Base-by-base conservation (phyloP, 2,113 vertebrate genomes). In the Chloebia gouldiae region DNA sequence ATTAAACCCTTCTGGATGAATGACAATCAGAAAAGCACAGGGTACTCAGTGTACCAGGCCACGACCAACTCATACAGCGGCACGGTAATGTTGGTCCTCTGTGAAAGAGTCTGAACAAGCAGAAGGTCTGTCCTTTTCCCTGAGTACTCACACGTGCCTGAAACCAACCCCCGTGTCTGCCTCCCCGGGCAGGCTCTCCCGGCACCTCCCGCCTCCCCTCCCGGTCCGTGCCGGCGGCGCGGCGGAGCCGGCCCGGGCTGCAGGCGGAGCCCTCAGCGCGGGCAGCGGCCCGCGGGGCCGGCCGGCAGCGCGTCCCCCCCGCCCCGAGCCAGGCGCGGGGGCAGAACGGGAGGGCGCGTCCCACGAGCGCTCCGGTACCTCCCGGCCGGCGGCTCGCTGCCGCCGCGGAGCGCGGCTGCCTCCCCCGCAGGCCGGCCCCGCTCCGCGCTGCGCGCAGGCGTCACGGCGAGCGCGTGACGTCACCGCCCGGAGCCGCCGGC, bases 361-460 rank as follows among this genome's bases (percentile, higher is more conserved):
- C 21, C n/a, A 3, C 0, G 9, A 5, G 53, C 31, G 3, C 39
- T 15, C 11, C n/a, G 9, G 1, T 25, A 44, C 61, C n/a, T 60
- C 9, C 40, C 11, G 40, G 28, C 23, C 25, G 14, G 35, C 0
- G 21, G 28, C 8, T 10, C 4, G 21, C 15, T 6, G 16, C 31
- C 69, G 37, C 17, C 10, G 15, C 35, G 4, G 63, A 28, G 75
- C 33, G 28, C 12, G 15, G 7, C 2, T 10, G 11, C 56, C 50
- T 10, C 19, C 21, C 19, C 31, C 0, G 5, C 3, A 0, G 11
- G 49, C 11, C 1, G 6, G 18, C 7, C 12, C 27, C 11, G 49
- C 31, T 11, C 15, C 25, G 31, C 23, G 4, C 53, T 1, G 22
- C 10, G 15, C 13, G 2, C 25, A 4, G 25, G 22, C 13, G 2